These are phyloP conservation scores for Oreochromis spilurus DNA, from an alignment of 2,113 vertebrate genomes.

Conservation along the genomic window DNA sequence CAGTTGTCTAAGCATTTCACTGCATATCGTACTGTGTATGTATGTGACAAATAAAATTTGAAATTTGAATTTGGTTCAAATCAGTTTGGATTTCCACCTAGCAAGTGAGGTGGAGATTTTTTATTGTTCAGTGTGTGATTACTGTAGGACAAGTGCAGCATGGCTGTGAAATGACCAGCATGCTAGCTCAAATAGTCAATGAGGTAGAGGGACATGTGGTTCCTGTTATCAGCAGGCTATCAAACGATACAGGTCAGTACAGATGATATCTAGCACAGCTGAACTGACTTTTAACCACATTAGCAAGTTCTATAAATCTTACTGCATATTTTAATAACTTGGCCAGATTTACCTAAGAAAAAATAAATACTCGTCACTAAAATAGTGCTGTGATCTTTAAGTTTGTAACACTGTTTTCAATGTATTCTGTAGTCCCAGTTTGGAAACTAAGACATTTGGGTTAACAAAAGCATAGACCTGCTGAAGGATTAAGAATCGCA, in stretches of 20 bases:
- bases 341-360: not conserved
- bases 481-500: not conserved
- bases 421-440: not conserved
- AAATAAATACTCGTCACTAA: not conserved
- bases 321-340: not conserved
- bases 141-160: not conserved
- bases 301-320: not conserved
- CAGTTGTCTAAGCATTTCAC: no score
- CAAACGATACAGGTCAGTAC: not conserved
- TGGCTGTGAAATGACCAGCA: constrained; percentile 6
- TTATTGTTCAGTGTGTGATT: not conserved
- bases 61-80: not conserved
- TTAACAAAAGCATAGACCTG: not conserved
- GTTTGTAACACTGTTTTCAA: not conserved
- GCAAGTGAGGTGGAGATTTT: not conserved
- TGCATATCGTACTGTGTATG: no score
- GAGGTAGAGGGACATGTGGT: constrained; percentile 1
- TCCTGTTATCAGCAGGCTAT: constrained; percentile 20
- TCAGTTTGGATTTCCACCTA: not conserved
- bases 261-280: not conserved
- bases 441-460: not conserved
- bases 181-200: constrained; percentile 14
- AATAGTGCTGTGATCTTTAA: not conserved
- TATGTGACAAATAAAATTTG: no score
- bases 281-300: not conserved